Conservation (phyloP, 2,113 vertebrate species). For the Daphoenositta chrysoptera region DNA sequence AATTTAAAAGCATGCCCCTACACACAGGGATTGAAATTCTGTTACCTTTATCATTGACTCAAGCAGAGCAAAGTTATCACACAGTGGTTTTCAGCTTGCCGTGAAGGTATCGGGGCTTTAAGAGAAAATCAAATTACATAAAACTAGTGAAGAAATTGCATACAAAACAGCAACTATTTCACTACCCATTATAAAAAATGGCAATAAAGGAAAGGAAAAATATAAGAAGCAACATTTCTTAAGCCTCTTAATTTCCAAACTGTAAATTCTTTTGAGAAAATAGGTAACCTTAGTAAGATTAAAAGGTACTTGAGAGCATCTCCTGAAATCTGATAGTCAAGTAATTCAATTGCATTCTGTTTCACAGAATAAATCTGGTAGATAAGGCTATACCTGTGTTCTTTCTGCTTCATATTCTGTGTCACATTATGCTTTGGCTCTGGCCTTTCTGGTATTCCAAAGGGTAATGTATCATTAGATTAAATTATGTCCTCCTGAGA, state of each 20-base stretch:
- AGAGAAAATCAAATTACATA: neutral
- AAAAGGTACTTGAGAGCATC: neutral
- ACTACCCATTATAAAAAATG: neutral
- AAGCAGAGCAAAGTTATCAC: neutral
- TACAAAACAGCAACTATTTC: neutral
- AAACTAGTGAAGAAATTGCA: neutral
- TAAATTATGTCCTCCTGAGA: neutral
- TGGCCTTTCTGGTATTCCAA: neutral
- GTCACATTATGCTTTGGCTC: neutral
- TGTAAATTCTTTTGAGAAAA: neutral
- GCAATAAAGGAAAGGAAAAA: neutral
- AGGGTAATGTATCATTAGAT: neutral
- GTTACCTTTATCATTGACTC: neutral
- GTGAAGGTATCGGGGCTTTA: neutral
- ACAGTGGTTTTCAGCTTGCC: neutral
- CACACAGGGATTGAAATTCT: neutral
- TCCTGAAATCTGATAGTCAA: neutral
- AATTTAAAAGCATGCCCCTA: neutral
- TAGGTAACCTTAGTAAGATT: neutral
- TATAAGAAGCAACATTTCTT: neutral
- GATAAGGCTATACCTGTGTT: neutral
- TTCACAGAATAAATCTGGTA: conserved; percentile 13
- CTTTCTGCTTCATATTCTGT: neutral
- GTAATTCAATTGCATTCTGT: neutral
- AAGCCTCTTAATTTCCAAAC: neutral